phyloP scores from a whole-genome alignment of 2,797 vertebrate genomes.

The Morus bassanus region DNA sequence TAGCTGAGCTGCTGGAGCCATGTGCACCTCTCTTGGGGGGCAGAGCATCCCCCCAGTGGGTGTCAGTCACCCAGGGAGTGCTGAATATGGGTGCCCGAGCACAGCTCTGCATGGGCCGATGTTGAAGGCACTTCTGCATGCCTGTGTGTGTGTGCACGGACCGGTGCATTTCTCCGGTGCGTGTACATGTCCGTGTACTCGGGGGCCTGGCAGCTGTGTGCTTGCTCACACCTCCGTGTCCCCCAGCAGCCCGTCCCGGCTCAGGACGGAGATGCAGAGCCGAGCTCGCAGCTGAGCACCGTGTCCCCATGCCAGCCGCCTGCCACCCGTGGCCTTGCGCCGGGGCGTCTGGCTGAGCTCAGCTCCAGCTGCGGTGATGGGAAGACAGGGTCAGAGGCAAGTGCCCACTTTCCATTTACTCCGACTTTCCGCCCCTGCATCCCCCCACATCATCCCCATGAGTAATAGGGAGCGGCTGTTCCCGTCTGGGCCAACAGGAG shows the following conservation, averaged over 20 bases:
- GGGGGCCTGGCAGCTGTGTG: accelerated
- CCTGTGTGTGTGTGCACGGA: accelerated
- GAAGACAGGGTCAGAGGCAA: neutral
- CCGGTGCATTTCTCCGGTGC: accelerated
- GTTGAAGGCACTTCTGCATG: accelerated
- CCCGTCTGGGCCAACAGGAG: neutral
- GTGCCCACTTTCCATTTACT: neutral
- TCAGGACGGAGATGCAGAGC: accelerated
- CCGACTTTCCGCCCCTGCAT: neutral
- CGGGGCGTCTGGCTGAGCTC: neutral
- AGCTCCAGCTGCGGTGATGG: neutral
- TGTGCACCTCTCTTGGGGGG: accelerated
- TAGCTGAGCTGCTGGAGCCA: neutral
- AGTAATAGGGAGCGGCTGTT: constrained; percentile 38
- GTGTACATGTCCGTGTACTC: accelerated
- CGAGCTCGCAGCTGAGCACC: accelerated
- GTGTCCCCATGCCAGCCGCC: neutral
- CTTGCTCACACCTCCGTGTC: neutral
- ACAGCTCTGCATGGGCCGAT: accelerated
- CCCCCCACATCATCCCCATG: constrained; percentile 22
- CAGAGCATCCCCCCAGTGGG: neutral
- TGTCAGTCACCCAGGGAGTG: neutral
- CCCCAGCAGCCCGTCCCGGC: neutral
- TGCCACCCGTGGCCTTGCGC: neutral
- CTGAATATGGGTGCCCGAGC: accelerated